These are phyloP conservation scores for Tubiluchus corallicola DNA, from an alignment of 2,888 invertebrate species.

Conservation along the genomic window DNA sequence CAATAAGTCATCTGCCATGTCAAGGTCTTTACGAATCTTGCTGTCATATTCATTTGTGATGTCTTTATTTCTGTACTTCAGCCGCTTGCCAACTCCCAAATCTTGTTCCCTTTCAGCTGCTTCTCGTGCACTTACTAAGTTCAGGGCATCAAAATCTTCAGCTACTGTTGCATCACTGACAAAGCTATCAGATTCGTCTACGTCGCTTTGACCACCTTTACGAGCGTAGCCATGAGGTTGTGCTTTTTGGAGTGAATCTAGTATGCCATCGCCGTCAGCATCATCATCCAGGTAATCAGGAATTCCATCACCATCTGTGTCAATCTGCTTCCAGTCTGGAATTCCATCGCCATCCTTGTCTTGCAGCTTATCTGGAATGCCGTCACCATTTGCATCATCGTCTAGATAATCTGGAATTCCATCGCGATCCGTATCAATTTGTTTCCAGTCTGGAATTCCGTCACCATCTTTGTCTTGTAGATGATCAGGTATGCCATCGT, in stretches of 20 bases:
- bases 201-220: no score
- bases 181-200: no score
- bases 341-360: constrained; percentile 3
- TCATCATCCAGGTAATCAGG: background rate
- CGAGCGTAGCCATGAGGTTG: no score
- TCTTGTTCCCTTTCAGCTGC: no score
- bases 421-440: background rate
- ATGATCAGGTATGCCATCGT: background rate
- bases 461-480: background rate
- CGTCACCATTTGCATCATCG: constrained; percentile 1
- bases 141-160: no score
- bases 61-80: constrained; percentile 12
- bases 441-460: background rate
- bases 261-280: background rate
- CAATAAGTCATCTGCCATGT: constrained; percentile 20
- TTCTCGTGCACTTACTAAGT: no score
- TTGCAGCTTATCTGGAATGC: background rate
- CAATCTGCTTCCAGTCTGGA: background rate
- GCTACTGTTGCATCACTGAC: no score
- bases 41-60: constrained; percentile 22
- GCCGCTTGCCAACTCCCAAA: no score
- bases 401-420: background rate
- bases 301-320: background rate
- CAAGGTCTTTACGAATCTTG: constrained; percentile 19
- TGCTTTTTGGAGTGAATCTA: background rate